These are phyloP conservation scores for Podarcis siculus DNA, from an alignment of 2,797 vertebrate genomes.

Conservation along the genomic window DNA sequence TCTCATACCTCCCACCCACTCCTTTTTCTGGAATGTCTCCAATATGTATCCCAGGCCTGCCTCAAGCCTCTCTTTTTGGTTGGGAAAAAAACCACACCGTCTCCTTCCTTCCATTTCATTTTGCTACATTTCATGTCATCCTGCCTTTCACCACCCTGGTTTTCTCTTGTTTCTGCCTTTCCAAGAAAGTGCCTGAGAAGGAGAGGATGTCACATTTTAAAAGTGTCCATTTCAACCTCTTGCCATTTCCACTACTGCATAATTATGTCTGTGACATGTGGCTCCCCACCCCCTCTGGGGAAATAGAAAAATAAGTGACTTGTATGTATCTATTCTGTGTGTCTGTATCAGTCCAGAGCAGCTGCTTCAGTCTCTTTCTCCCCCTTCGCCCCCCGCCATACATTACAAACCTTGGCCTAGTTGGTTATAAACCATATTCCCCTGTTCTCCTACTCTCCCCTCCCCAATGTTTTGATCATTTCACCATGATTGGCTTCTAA, in stretches of 20 bases:
- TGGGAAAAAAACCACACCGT: background rate
- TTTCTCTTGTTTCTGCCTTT: background rate
- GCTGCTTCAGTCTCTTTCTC: slow-evolving; percentile 34
- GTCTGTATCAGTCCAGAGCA: slow-evolving; percentile 44
- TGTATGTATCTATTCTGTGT: slow-evolving; percentile 36
- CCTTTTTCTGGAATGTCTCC: background rate
- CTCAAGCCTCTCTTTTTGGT: background rate
- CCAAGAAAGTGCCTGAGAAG: slow-evolving; percentile 60
- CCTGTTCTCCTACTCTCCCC: background rate
- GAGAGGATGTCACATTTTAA: slow-evolving; percentile 44
- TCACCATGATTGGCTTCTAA: slow-evolving; percentile 66
- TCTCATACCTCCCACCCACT: background rate
- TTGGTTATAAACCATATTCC: slow-evolving; percentile 47
- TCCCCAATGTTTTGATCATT: slow-evolving; percentile 46
- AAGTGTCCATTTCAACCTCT: slow-evolving; percentile 55
- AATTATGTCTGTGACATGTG: slow-evolving; percentile 55
- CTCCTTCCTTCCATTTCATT: background rate
- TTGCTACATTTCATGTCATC: background rate
- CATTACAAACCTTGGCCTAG: slow-evolving; percentile 53
- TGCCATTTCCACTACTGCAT: slow-evolving; percentile 54
- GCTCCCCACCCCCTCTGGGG: background rate
- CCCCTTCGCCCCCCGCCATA: slow-evolving; percentile 10
- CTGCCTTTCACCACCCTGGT: background rate
- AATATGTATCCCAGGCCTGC: background rate
- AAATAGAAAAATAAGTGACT: slow-evolving; percentile 18